Conservation (phyloP, 2,797 vertebrate genomes). For the Syndactyla subalaris region DNA sequence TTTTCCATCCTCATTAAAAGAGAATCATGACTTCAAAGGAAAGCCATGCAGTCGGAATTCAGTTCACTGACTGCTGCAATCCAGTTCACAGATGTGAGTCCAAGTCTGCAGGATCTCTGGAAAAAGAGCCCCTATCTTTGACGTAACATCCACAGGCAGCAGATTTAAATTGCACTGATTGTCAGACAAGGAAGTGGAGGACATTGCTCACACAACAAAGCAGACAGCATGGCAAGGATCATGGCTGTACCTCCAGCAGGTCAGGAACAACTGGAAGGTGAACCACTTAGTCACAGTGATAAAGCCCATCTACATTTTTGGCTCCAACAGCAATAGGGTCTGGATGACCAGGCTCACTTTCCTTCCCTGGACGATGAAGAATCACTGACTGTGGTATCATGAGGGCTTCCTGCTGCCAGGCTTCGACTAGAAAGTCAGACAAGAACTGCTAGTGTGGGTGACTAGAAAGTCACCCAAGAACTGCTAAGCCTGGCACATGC, state of each 20-base stretch:
- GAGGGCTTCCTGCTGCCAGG: background rate
- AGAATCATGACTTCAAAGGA: background rate
- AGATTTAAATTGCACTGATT: background rate
- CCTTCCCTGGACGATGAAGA: fast-evolving
- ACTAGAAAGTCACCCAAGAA: background rate
- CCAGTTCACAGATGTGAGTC: background rate
- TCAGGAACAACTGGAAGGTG: background rate
- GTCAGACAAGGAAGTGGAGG: background rate
- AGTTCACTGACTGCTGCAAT: background rate
- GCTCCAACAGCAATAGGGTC: background rate
- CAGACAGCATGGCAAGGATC: background rate
- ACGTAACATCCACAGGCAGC: background rate
- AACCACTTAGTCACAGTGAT: background rate
- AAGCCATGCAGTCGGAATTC: background rate
- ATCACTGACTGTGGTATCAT: background rate
- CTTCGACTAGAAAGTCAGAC: background rate
- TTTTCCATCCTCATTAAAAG: background rate
- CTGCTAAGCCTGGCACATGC: background rate
- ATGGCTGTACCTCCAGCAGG: fast-evolving
- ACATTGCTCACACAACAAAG: background rate
- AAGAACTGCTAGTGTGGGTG: no score
- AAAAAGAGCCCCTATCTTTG: background rate
- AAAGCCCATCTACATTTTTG: fast-evolving
- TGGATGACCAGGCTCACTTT: background rate
- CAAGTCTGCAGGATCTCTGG: background rate